A percentile compares a stretch with the other conserved stretches of the same genome.
These are phyloP conservation scores for Suillia variegata DNA, from an alignment of 2,888 invertebrate genomes.

Conservation along the genomic window DNA sequence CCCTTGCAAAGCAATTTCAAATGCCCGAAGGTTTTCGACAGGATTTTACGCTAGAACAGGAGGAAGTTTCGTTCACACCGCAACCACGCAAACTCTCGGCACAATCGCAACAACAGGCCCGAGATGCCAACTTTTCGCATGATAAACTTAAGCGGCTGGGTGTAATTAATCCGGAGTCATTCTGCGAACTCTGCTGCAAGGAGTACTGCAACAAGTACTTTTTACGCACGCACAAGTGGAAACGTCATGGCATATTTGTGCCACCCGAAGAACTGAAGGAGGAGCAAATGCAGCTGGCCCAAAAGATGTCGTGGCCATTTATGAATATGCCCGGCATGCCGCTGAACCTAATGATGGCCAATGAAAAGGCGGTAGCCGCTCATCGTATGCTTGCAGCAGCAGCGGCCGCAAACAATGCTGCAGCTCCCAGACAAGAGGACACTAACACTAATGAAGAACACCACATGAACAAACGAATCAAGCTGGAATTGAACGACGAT, in stretches of 20 bases:
- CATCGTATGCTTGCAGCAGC: conserved; percentile 39
- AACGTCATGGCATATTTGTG: conserved; percentile 84
- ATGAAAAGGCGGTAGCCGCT: conserved; percentile 34
- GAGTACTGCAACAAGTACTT: conserved; percentile 95
- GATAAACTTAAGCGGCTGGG: conserved; percentile 79
- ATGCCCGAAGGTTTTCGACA: conserved; percentile 62
- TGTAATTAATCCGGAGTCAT: conserved; percentile 85
- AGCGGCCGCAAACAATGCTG: conserved; percentile 24
- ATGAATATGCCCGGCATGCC: conserved; percentile 67
- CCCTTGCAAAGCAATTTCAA: conserved; percentile 43
- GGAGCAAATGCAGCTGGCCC: conserved; percentile 29
- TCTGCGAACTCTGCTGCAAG: conserved; percentile 90
- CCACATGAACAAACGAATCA: conserved; percentile 49
- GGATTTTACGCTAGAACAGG: conserved; percentile 61
- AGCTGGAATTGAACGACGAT: conserved; percentile 43
- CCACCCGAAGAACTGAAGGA: conserved; percentile 65
- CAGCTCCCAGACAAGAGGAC: too few relatives aligned
- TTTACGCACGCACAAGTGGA: conserved; percentile 87
- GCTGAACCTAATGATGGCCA: conserved; percentile 73
- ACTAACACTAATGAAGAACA: too few relatives aligned
- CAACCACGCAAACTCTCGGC: conserved; percentile 67
- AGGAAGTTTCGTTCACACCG: conserved; percentile 61
- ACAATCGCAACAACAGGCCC: conserved; percentile 68
- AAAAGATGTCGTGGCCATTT: conserved; percentile 49
- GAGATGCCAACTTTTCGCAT: conserved; percentile 74